phyloP scores from a whole-genome alignment of 2,888 invertebrate genomes.

The Hydrotaea diabolus region DNA sequence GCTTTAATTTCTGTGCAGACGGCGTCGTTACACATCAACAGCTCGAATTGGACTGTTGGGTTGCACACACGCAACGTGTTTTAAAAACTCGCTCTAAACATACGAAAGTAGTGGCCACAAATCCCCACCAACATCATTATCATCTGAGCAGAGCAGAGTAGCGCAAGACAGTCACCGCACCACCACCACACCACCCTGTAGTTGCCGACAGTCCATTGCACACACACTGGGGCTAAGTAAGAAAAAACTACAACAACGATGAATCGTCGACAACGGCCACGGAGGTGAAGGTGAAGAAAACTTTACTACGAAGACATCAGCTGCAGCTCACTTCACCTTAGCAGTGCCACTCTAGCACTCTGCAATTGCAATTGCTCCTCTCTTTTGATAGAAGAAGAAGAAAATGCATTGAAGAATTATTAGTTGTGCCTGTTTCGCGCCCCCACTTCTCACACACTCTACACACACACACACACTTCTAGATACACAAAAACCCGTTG shows the following conservation, averaged over 20 bases:
- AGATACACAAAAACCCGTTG: not conserved
- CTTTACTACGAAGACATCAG: not conserved
- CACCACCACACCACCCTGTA: constrained; percentile 21
- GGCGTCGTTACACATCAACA: constrained; percentile 58
- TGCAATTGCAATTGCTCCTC: not conserved
- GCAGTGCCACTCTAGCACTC: not conserved
- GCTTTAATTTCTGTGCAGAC: constrained; percentile 12
- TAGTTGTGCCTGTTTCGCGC: too few species aligned
- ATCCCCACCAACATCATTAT: not conserved
- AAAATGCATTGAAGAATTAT: constrained; percentile 10
- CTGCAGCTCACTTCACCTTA: not conserved
- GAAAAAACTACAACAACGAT: not conserved
- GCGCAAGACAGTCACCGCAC: constrained; percentile 10
- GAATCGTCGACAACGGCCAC: not conserved
- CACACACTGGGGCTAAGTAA: not conserved
- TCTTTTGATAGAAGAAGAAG: not conserved
- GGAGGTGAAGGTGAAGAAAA: constrained; percentile 5
- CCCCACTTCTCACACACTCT: not conserved
- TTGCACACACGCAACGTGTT: constrained; percentile 63
- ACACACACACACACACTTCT: not conserved
- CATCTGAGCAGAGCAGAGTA: constrained; percentile 30
- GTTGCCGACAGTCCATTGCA: not conserved
- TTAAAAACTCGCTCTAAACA: constrained; percentile 56
- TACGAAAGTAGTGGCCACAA: constrained; percentile 26
- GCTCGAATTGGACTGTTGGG: constrained; percentile 59